Evolutionary conservation across 2,797 vertebrate genomes (phyloP).

Genomic region (Okamejei kenojei): DNA sequence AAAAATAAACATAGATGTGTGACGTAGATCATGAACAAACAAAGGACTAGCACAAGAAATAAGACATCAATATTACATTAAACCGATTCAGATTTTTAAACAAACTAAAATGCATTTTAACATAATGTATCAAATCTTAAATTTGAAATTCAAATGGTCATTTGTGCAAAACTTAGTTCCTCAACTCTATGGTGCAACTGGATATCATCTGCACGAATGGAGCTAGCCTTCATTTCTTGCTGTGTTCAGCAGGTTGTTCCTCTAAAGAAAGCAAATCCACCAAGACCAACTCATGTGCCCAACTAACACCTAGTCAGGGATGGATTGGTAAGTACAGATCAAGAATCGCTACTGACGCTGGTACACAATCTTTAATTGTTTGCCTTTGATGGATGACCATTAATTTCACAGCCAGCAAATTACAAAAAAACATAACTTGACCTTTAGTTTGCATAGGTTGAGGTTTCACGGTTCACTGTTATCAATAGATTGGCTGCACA

Average conservation of each 20-base stretch:
- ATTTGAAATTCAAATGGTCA: neutral
- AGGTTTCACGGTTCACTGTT: neutral
- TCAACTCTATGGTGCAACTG: neutral
- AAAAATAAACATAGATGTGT: neutral
- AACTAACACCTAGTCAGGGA: neutral
- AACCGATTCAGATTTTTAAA: neutral
- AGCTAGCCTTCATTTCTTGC: neutral
- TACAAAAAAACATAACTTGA: neutral
- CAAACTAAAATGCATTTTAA: neutral
- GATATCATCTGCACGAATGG: neutral
- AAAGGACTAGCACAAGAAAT: neutral
- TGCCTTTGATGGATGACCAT: neutral
- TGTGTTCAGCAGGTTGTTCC: neutral
- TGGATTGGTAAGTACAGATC: neutral
- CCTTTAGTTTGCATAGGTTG: neutral
- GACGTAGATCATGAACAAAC: neutral
- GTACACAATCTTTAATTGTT: neutral
- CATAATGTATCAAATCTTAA: neutral
- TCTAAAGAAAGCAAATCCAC: neutral
- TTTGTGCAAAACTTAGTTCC: neutral
- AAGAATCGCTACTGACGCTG: neutral
- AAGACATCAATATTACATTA: neutral
- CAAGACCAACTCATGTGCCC: neutral
- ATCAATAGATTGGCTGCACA: neutral
- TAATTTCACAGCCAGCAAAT: neutral